phyloP scores from a whole-genome alignment of 2,888 invertebrate genomes.

The Phragmatobia fuliginosa region DNA sequence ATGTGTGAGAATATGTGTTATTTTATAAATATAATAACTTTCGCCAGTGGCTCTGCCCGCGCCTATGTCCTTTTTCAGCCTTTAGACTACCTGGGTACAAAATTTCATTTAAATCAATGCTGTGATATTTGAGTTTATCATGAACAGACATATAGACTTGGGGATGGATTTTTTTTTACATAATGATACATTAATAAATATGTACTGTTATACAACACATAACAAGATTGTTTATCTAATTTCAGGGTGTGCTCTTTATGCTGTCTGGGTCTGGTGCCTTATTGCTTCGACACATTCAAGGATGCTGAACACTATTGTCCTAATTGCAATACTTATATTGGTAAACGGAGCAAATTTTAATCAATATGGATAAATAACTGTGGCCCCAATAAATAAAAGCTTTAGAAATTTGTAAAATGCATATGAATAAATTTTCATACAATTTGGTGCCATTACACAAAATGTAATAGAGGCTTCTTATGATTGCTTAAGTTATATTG shows the following conservation, averaged over 20 bases:
- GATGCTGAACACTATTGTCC: conserved; percentile 84
- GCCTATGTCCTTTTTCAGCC: too few relatives aligned
- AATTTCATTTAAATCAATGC: too few relatives aligned
- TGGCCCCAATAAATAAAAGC: conserved; percentile 17
- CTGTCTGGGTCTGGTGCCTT: conserved; percentile 81
- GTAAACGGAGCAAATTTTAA: conserved; percentile 81
- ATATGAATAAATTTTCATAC: conserved; percentile 19
- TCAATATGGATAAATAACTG: conserved; percentile 17
- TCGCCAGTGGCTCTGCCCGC: too few relatives aligned
- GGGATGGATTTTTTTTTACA: too few relatives aligned
- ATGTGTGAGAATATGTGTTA: too few relatives aligned
- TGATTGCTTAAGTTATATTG: conserved; percentile 31
- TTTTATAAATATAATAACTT: too few relatives aligned
- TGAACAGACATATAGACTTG: too few relatives aligned
- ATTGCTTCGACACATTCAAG: conserved; percentile 83
- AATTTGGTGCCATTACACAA: conserved; percentile 40
- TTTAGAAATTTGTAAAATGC: conserved; percentile 18
- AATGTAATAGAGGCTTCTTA: conserved; percentile 18
- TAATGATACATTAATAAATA: too few relatives aligned
- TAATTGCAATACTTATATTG: conserved; percentile 82
- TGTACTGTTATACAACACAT: background rate
- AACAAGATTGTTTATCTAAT: conserved; percentile 29
- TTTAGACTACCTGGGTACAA: too few relatives aligned
- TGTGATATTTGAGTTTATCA: too few relatives aligned
- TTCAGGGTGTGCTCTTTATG: conserved; percentile 82